Evolutionary conservation across 1,140 invertebrate genomes (phyloP).

Genomic region (Octopus sinensis): DNA sequence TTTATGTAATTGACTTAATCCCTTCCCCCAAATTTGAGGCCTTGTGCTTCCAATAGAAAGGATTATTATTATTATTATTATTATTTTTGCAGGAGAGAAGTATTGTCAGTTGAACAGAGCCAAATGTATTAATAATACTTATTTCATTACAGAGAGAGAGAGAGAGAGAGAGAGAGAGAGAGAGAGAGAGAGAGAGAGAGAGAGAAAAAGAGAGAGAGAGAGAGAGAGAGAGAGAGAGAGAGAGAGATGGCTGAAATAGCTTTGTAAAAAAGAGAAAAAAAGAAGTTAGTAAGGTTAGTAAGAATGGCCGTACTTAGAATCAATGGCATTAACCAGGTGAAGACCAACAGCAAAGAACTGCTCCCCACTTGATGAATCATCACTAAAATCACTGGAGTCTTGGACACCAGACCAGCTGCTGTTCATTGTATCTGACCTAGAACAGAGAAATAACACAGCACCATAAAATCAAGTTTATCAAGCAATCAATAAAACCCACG

Average conservation of each 20-base stretch:
- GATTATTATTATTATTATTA: too few relatives aligned
- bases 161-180: too few relatives aligned
- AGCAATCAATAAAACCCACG: background rate
- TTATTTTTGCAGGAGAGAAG: too few relatives aligned
- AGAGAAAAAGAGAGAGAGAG: too few relatives aligned
- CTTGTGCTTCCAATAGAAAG: too few relatives aligned
- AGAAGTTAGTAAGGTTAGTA: background rate
- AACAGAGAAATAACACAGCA: constrained; percentile 9
- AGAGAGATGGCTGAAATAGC: background rate
- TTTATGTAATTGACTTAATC: too few relatives aligned
- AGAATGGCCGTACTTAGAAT: constrained; percentile 37
- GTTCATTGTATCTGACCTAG: constrained; percentile 35
- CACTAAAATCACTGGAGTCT: constrained; percentile 50
- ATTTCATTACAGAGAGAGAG: too few relatives aligned
- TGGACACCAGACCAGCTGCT: constrained; percentile 49
- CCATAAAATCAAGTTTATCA: background rate
- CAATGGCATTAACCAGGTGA: constrained; percentile 40
- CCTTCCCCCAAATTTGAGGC: too few relatives aligned
- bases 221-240: too few relatives aligned
- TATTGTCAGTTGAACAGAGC: too few relatives aligned
- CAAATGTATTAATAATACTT: too few relatives aligned
- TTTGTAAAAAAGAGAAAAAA: background rate
- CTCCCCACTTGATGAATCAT: constrained; percentile 48
- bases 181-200: too few relatives aligned
- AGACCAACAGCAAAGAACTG: constrained; percentile 49